Conservation (phyloP, 2,888 invertebrate genomes). For the Lottia gigantea region DNA sequence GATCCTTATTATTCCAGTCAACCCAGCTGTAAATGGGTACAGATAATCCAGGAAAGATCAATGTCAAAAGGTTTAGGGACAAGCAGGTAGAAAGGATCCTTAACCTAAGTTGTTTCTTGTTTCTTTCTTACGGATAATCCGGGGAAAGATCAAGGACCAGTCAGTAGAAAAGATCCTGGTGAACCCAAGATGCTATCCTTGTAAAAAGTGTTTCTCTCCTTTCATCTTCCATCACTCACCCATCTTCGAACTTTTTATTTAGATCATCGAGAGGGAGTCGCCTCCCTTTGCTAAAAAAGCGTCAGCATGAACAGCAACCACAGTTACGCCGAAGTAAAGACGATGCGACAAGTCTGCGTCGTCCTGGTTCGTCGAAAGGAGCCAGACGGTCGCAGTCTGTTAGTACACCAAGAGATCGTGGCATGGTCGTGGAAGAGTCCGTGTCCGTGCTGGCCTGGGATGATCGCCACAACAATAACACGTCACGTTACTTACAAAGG, state of each 20-base stretch:
- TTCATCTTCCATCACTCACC: neutral
- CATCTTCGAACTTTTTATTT: neutral
- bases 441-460: constrained; percentile 58
- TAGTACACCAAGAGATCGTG: constrained; percentile 41
- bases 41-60: no score
- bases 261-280: constrained; percentile 14
- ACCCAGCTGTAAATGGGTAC: no score
- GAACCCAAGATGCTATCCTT: no score
- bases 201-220: no score
- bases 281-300: constrained; percentile 20
- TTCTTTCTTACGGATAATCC: no score
- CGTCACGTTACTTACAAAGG: no score
- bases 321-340: neutral
- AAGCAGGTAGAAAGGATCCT: no score
- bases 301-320: neutral
- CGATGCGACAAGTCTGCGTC: neutral
- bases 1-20: no score
- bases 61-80: no score
- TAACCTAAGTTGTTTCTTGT: no score
- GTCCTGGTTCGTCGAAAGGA: constrained; percentile 13
- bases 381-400: constrained; percentile 38
- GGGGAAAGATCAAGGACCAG: no score
- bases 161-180: no score
- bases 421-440: constrained; percentile 25
- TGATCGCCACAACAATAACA: constrained; percentile 25